These are phyloP conservation scores for Lumbricus terrestris DNA, from an alignment of 2,888 invertebrate species.

Conservation along the genomic window DNA sequence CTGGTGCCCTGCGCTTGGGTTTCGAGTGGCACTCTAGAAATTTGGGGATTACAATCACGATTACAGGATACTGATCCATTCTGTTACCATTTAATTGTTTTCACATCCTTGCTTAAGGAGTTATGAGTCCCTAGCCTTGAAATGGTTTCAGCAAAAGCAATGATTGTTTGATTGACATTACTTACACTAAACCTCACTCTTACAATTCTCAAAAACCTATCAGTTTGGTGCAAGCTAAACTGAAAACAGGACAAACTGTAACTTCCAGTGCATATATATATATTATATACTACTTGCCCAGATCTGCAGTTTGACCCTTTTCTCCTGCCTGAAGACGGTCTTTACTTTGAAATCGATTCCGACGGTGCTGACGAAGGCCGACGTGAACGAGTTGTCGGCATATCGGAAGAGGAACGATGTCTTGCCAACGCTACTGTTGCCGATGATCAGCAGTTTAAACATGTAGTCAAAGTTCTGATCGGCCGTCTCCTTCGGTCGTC, in stretches of 20 bases:
- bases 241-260: not conserved
- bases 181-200: not conserved
- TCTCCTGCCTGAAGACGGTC: conserved; percentile 28
- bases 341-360: conserved; percentile 33
- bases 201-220: not conserved
- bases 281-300: too few relatives aligned
- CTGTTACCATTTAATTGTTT: too few relatives aligned
- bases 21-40: too few relatives aligned
- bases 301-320: conserved; percentile 30
- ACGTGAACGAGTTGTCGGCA: conserved; percentile 22
- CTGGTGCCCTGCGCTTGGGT: too few relatives aligned
- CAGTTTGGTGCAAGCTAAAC: not conserved
- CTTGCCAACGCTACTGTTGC: conserved; percentile 50
- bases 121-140: too few relatives aligned
- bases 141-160: too few relatives aligned
- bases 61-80: too few relatives aligned
- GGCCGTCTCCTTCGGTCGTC: conserved; percentile 18
- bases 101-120: too few relatives aligned
- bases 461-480: conserved; percentile 62
- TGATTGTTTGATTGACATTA: too few relatives aligned
- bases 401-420: conserved; percentile 30
- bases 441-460: conserved; percentile 61
- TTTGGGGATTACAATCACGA: too few relatives aligned
- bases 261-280: too few relatives aligned
- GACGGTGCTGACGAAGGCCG: conserved; percentile 30